Base-by-base conservation (phyloP, 2,113 vertebrate genomes). In the Cochlearius cochlearius region DNA sequence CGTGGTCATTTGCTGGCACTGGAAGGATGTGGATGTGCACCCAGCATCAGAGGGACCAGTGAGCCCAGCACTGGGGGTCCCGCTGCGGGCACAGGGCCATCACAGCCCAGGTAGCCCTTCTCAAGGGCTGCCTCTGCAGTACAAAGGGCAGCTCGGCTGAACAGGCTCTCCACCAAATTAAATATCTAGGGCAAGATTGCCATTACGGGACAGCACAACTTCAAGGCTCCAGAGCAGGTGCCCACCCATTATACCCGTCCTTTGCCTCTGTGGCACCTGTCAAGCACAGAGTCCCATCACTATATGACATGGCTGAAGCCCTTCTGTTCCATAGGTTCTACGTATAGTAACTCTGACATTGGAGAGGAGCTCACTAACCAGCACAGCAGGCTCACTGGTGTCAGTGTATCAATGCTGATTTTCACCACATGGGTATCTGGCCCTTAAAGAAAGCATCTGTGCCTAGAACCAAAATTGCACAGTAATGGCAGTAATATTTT, bases 111-210 rank as follows among this genome's bases (percentile, higher is more conserved):
- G 16, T 1, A 56, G 59, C 13, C 18, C 50, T 73, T 73, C 36
- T 47, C 16, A 19, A 23, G 39, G n/a, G 38, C 58, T 45, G 50
- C 27, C 16, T 72, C 23, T 39, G 6, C 41, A 17, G 2, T 22
- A 20, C 5, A 3, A 62, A 50, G 27, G 25, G 53, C 52, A 69
- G 59, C 39, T 59, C 59, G 66, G 26, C 43, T 64, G 26, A 75
- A 58, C 0, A 4, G 63, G 23, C 11, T 47, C 22, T n/a, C 43
- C 43, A 8, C 1, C 0, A 0, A 76, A 60, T 23, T 26, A 3
- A 14, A 18, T 29, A 77, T 53, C 36, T 58, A 45, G 36, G n/a
- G 9, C 25, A 75, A 55, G 52, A 23, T 6, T 91, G 43, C 11
- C 39, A 4, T 60, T 43, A 43, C 27, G 16, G 32, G 23, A 32